Conservation (phyloP, 2,888 invertebrate genomes). For the Aporophyla lueneburgensis region DNA sequence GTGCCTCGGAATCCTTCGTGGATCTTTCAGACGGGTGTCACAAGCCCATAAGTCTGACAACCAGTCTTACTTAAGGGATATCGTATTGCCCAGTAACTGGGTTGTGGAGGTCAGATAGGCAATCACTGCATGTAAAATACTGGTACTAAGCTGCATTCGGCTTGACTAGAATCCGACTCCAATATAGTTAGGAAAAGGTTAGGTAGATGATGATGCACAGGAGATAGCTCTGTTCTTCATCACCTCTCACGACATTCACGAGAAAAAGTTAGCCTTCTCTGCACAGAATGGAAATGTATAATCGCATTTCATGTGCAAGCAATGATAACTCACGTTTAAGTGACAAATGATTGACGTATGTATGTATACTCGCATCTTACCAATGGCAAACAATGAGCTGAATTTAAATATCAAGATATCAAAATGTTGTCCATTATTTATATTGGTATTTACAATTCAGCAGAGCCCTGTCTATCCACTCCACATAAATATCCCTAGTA, state of each 20-base stretch:
- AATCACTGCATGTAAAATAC: too few relatives aligned
- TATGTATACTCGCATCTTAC: slow-evolving; percentile 7
- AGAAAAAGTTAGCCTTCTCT: neutral
- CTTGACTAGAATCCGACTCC: too few relatives aligned
- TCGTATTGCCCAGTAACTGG: too few relatives aligned
- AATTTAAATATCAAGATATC: slow-evolving; percentile 35
- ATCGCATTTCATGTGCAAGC: slow-evolving; percentile 1
- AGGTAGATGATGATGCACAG: neutral
- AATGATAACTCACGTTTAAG: slow-evolving; percentile 7
- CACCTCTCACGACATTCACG: neutral
- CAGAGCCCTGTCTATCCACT: slow-evolving; percentile 2
- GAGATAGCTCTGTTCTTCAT: neutral
- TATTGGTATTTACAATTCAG: slow-evolving; percentile 20
- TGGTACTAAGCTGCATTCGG: too few relatives aligned
- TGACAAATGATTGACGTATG: slow-evolving; percentile 23
- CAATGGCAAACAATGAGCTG: slow-evolving; percentile 24
- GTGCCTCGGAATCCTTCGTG: too few relatives aligned
- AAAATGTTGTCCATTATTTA: slow-evolving; percentile 25
- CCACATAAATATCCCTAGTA: slow-evolving; percentile 11
- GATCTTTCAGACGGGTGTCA: too few relatives aligned
- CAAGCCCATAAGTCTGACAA: too few relatives aligned
- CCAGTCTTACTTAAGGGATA: too few relatives aligned
- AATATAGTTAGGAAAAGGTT: too few relatives aligned
- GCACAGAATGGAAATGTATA: slow-evolving; percentile 5
- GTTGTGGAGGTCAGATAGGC: too few relatives aligned